These are phyloP conservation scores for Oscheius myriophilus DNA, from an alignment of 2,888 invertebrate genomes.

Conservation along the genomic window DNA sequence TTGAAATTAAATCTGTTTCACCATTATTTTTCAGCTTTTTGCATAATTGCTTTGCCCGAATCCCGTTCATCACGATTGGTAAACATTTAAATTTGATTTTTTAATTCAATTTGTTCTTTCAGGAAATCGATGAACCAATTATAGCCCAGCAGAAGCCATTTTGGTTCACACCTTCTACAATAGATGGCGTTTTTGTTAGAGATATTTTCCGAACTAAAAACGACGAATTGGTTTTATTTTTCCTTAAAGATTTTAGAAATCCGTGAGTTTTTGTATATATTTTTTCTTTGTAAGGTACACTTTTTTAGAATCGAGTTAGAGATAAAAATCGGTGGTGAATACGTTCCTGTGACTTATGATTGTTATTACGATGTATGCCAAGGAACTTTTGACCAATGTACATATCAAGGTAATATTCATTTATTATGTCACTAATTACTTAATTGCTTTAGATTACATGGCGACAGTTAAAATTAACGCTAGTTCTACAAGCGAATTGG, in stretches of 20 bases:
- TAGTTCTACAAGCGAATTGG: neutral
- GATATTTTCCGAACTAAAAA: conserved; percentile 10
- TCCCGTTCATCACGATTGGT: too few species aligned
- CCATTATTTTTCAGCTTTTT: too few species aligned
- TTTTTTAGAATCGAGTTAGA: neutral
- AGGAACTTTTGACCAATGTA: conserved; percentile 2
- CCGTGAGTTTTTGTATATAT: neutral
- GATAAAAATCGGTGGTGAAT: neutral
- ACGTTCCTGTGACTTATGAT: neutral
- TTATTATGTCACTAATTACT: neutral
- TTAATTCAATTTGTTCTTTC: too few species aligned
- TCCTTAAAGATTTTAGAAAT: conserved; percentile 25
- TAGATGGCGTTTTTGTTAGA: conserved; percentile 11
- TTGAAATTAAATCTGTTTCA: too few species aligned
- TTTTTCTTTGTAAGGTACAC: neutral
- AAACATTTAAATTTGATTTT: too few species aligned
- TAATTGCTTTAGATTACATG: conserved; percentile 3
- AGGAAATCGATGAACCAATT: too few species aligned
- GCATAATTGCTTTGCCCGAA: too few species aligned
- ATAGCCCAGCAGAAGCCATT: too few species aligned
- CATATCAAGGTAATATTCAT: neutral
- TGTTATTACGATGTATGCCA: conserved; percentile 3
- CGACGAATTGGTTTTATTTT: conserved; percentile 4
- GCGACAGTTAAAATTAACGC: neutral
- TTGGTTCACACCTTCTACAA: neutral